These are phyloP conservation scores for Apamea sordens DNA, from an alignment of 2,888 invertebrate species.

Conservation along the genomic window DNA sequence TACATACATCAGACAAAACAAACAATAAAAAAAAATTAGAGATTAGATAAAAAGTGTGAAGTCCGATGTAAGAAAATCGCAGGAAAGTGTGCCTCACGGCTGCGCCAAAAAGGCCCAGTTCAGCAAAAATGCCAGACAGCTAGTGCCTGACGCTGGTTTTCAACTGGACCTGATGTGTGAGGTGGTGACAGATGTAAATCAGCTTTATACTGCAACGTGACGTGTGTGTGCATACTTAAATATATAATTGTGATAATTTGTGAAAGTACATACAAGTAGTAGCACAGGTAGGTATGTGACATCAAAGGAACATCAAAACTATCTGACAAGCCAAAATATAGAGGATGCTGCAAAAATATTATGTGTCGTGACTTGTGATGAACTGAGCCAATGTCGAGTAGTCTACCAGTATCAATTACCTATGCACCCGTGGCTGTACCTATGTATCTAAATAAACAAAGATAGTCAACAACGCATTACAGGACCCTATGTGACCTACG, in stretches of 20 bases:
- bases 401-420: neutral
- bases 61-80: too few relatives aligned
- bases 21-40: too few relatives aligned
- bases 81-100: too few relatives aligned
- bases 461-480: neutral
- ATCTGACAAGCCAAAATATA: neutral
- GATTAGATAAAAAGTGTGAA: too few relatives aligned
- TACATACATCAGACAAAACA: too few relatives aligned
- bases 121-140: too few relatives aligned
- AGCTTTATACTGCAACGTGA: too few relatives aligned
- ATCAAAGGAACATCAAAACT: neutral
- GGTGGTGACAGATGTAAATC: too few relatives aligned
- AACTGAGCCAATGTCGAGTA: neutral
- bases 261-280: neutral
- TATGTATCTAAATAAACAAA: neutral
- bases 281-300: neutral
- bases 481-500: neutral
- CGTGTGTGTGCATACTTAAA: too few relatives aligned
- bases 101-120: too few relatives aligned
- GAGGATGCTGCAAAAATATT: neutral
- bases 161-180: too few relatives aligned
- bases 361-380: neutral
- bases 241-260: neutral
- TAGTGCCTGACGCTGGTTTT: too few relatives aligned
- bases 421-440: neutral